These are phyloP conservation scores for Drosophila lacteicornis DNA, from an alignment of 1,140 invertebrate genomes.

Conservation along the genomic window DNA sequence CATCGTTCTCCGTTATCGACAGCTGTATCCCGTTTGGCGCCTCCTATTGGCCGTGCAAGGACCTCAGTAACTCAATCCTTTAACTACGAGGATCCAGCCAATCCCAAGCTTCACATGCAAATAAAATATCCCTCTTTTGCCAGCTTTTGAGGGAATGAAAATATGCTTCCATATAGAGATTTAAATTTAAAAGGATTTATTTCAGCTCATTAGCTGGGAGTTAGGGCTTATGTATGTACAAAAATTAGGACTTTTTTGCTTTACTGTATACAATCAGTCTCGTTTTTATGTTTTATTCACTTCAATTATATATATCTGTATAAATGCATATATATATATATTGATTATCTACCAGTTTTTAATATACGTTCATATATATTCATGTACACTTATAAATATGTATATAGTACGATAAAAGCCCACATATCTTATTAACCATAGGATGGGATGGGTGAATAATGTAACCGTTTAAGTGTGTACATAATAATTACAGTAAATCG, in stretches of 20 bases:
- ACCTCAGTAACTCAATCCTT: too few relatives aligned
- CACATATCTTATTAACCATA: conserved; percentile 15
- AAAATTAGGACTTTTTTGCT: conserved; percentile 31
- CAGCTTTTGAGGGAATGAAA: too few relatives aligned
- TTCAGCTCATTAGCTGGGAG: conserved; percentile 6
- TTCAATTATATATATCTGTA: conserved; percentile 29
- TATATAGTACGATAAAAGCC: conserved; percentile 3
- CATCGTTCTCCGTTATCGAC: too few relatives aligned
- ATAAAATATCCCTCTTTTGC: too few relatives aligned
- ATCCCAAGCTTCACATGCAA: too few relatives aligned
- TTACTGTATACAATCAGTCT: conserved; percentile 50
- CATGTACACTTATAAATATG: background rate
- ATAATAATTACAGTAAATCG: background rate
- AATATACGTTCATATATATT: conserved; percentile 4
- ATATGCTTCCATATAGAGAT: too few relatives aligned
- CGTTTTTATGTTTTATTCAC: conserved; percentile 48
- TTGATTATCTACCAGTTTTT: conserved; percentile 16
- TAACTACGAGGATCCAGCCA: too few relatives aligned
- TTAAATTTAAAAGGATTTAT: conserved; percentile 5
- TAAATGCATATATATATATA: conserved; percentile 9
- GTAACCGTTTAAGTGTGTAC: background rate
- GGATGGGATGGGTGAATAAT: conserved; percentile 12
- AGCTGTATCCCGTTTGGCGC: too few relatives aligned
- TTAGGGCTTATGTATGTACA: conserved; percentile 21
- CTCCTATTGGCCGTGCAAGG: too few relatives aligned